Conservation (phyloP, 64 coral and sea anemone genomes). For the Dendrophyllia cribrosa region DNA sequence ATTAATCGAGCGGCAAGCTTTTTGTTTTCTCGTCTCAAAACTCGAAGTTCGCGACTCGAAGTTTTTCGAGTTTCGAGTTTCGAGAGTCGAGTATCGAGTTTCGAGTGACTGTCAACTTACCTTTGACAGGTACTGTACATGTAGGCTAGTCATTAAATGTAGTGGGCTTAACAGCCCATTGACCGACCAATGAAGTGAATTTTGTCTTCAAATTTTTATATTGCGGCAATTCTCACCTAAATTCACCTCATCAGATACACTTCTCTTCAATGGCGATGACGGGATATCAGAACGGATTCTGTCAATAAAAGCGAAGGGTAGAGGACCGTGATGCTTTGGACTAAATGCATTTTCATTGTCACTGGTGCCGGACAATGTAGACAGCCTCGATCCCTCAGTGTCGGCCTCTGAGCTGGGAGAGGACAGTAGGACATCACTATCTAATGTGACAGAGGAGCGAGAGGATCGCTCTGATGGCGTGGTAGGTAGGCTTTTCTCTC, state of each 20-base stretch:
- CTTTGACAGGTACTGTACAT: too few species aligned
- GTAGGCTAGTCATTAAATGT: too few species aligned
- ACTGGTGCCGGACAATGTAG: constrained; percentile 50
- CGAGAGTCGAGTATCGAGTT: too few species aligned
- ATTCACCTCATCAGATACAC: constrained; percentile 92
- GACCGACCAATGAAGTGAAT: too few species aligned
- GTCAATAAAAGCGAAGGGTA: constrained; percentile 32
- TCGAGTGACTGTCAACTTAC: too few species aligned
- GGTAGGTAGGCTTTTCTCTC: constrained; percentile 28
- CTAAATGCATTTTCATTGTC: constrained; percentile 71
- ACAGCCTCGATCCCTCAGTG: constrained; percentile 70
- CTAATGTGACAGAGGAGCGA: constrained; percentile 78
- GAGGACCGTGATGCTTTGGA: constrained; percentile 49
- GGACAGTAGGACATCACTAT: constrained; percentile 73
- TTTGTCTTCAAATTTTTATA: too few species aligned
- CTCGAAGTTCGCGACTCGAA: too few species aligned
- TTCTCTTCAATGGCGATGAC: constrained; percentile 76
- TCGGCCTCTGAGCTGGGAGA: constrained; percentile 80
- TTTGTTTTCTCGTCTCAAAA: too few species aligned
- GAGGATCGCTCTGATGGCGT: constrained; percentile 79
- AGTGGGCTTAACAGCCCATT: too few species aligned
- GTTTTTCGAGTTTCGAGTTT: too few species aligned
- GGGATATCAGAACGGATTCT: constrained; percentile 10
- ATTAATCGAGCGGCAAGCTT: too few species aligned
- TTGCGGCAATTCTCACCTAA: constrained; percentile 60